Percentiles rank a stretch among this genome's conserved stretches.
phyloP scores from a whole-genome alignment of 2,888 invertebrate species.

The Drosophila vallismaia region DNA sequence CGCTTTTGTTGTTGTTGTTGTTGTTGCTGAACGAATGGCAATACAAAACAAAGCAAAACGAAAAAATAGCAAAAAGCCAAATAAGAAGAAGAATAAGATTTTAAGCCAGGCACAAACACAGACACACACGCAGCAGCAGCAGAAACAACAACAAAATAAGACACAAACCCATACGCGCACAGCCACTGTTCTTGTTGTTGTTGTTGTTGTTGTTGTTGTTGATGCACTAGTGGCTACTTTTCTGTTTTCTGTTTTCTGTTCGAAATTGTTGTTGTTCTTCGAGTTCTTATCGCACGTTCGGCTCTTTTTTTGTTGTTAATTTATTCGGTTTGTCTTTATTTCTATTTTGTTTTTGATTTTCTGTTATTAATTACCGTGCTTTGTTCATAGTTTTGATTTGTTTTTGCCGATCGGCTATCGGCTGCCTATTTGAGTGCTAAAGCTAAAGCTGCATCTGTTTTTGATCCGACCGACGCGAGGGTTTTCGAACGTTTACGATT shows the following conservation, averaged over 20 bases:
- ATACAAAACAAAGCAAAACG: background rate
- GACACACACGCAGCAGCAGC: constrained; percentile 24
- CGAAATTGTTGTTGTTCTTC: constrained; percentile 27
- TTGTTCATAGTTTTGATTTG: background rate
- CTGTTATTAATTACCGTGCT: constrained; percentile 4
- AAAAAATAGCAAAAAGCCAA: constrained; percentile 1
- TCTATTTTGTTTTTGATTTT: background rate
- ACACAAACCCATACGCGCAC: background rate
- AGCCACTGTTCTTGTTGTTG: background rate
- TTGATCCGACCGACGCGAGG: no score
- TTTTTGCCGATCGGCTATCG: background rate
- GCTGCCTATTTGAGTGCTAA: no score
- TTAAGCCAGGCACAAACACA: constrained; percentile 27
- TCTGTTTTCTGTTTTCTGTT: background rate
- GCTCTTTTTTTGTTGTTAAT: constrained; percentile 8
- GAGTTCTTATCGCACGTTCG: constrained; percentile 69
- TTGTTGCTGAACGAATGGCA: background rate
- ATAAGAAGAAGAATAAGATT: constrained; percentile 1
- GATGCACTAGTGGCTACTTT: constrained; percentile 1
- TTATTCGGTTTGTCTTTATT: background rate
- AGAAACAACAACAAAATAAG: constrained; percentile 6
- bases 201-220: background rate
- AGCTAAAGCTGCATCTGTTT: no score
- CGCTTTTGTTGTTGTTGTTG: constrained; percentile 8
- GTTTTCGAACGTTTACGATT: no score